Evolutionary conservation across 2,113 vertebrate genomes (phyloP).

Genomic region (Lanius ludovicianus): DNA sequence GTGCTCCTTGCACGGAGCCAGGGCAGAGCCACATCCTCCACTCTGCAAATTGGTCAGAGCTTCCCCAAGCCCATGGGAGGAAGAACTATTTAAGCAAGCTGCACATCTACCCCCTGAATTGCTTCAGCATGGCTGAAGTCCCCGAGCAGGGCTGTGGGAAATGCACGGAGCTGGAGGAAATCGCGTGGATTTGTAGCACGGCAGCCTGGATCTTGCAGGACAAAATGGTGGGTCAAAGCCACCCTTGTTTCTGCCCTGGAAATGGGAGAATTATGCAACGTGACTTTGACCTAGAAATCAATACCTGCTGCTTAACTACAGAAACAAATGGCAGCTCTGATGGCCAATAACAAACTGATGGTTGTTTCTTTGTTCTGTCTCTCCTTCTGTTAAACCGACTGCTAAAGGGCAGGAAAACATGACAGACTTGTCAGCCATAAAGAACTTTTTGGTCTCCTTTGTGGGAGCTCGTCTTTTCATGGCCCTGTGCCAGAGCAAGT

Average conservation of each 20-base stretch:
- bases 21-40: not conserved
- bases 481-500: not conserved
- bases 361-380: constrained; percentile 21
- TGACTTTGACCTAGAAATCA: constrained; percentile 34
- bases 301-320: constrained; percentile 28
- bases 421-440: not conserved
- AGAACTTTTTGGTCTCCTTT: constrained; percentile 42
- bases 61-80: not conserved
- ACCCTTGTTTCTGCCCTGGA: not conserved
- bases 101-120: not conserved
- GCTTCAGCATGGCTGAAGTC: constrained; percentile 13
- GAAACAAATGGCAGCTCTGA: not conserved
- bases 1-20: not conserved
- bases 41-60: not conserved
- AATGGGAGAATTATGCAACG: not conserved
- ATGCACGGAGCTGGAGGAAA: not conserved
- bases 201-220: not conserved
- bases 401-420: constrained; percentile 24
- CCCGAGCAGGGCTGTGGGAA: not conserved
- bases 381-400: constrained; percentile 3
- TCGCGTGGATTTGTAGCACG: rapidly evolving
- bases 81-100: not conserved
- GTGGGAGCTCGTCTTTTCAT: constrained; percentile 8
- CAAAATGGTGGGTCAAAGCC: not conserved
- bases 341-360: constrained; percentile 26